phyloP scores from a whole-genome alignment of 2,888 invertebrate species.

The Drosophila rellima region DNA sequence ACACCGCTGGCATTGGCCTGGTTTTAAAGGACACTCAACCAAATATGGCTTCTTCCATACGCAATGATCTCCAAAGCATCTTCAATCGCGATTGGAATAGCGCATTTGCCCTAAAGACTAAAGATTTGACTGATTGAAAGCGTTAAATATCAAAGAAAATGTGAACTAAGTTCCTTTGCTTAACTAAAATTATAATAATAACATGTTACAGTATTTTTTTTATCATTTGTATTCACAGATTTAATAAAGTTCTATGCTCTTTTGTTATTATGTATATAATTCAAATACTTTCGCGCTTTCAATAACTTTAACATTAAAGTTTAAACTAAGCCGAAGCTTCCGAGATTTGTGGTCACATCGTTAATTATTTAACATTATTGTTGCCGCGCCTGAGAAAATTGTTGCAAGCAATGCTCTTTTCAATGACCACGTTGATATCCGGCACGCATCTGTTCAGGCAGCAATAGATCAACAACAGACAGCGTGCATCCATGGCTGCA shows the following conservation, averaged over 20 bases:
- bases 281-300: conserved; percentile 58
- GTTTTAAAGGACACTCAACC: conserved; percentile 87
- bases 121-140: conserved; percentile 1
- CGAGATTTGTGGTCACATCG: conserved; percentile 25
- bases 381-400: conserved; percentile 66
- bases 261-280: conserved; percentile 53
- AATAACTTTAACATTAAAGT: conserved; percentile 53
- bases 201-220: conserved; percentile 25
- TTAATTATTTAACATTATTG: conserved; percentile 40
- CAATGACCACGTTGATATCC: conserved; percentile 80
- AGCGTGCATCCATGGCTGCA: conserved; percentile 94
- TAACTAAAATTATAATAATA: background rate
- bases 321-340: conserved; percentile 32
- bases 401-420: conserved; percentile 69
- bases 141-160: conserved; percentile 9
- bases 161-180: conserved; percentile 1
- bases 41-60: conserved; percentile 87
- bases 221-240: conserved; percentile 28
- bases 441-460: conserved; percentile 86
- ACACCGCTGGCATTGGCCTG: conserved; percentile 95
- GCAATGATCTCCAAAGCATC: conserved; percentile 91
- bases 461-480: conserved; percentile 92
- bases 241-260: conserved; percentile 45
- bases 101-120: conserved; percentile 91
- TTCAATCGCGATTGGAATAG: conserved; percentile 97